Percentiles rank a stretch among this genome's conserved stretches.
Conservation (phyloP, 2,888 invertebrate species). For the Eremobia ochroleuca region DNA sequence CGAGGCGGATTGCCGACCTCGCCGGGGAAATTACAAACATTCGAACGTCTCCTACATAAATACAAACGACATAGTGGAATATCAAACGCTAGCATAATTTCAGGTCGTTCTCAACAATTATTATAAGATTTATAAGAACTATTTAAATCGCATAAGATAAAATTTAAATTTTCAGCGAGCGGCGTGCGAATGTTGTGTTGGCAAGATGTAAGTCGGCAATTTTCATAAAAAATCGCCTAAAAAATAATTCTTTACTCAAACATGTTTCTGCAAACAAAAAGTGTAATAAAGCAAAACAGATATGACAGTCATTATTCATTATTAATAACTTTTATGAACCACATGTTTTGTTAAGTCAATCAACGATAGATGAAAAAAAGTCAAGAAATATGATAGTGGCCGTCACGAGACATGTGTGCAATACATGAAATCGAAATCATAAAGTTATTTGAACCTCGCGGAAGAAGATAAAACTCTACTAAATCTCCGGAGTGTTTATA, state of each 20-base stretch:
- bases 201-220: conserved; percentile 47
- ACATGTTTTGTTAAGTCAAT: conserved; percentile 59
- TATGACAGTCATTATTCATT: conserved; percentile 56
- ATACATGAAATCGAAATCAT: conserved; percentile 61
- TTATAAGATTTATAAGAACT: conserved; percentile 54
- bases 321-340: conserved; percentile 59
- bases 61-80: conserved; percentile 42
- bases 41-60: conserved; percentile 63
- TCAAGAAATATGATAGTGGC: conserved; percentile 49
- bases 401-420: conserved; percentile 48
- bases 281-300: conserved; percentile 55
- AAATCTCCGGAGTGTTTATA: conserved; percentile 67
- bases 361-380: conserved; percentile 43
- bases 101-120: conserved; percentile 50
- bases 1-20: conserved; percentile 66
- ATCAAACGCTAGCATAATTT: conserved; percentile 51
- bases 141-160: conserved; percentile 49
- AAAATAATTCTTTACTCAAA: conserved; percentile 48
- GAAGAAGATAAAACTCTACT: conserved; percentile 58
- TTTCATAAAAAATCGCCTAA: conserved; percentile 47
- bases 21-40: conserved; percentile 70
- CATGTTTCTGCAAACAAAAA: conserved; percentile 32
- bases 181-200: conserved; percentile 36
- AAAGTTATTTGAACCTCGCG: conserved; percentile 62
- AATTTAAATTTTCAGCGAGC: conserved; percentile 38